Evolutionary conservation across 2,113 vertebrate species (phyloP).

Genomic region (Mungos mungo): DNA sequence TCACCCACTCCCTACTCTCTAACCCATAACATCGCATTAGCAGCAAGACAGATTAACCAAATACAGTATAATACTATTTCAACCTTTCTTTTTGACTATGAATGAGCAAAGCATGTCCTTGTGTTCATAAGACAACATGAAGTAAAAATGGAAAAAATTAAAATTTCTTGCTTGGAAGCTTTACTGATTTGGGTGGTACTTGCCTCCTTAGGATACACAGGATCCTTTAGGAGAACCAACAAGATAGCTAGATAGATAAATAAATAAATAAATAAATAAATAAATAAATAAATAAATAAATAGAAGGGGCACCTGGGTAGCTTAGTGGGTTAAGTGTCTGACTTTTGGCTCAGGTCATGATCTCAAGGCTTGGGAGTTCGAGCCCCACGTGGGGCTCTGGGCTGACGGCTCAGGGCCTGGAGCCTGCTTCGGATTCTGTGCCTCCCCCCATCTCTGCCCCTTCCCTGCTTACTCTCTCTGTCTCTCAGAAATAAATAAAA

Average conservation of each 20-base stretch:
- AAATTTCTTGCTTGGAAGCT: not conserved
- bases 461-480: too few relatives aligned
- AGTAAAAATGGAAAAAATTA: not conserved
- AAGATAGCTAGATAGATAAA: not conserved
- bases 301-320: too few relatives aligned
- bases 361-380: too few relatives aligned
- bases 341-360: too few relatives aligned
- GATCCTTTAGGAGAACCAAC: not conserved
- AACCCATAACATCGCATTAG: not conserved
- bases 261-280: too few relatives aligned
- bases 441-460: too few relatives aligned
- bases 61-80: not conserved
- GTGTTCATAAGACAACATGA: not conserved
- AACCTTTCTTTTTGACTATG: not conserved
- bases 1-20: not conserved
- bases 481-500: too few relatives aligned
- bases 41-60: not conserved
- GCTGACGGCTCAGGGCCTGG: too few relatives aligned
- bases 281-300: too few relatives aligned
- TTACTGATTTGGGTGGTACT: not conserved
- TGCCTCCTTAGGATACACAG: not conserved
- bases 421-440: too few relatives aligned
- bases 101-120: not conserved
- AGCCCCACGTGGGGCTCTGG: too few relatives aligned
- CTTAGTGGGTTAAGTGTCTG: too few relatives aligned